phyloP scores from a whole-genome alignment of 2,888 invertebrate genomes.

The Melikaiella ostensackeni region DNA sequence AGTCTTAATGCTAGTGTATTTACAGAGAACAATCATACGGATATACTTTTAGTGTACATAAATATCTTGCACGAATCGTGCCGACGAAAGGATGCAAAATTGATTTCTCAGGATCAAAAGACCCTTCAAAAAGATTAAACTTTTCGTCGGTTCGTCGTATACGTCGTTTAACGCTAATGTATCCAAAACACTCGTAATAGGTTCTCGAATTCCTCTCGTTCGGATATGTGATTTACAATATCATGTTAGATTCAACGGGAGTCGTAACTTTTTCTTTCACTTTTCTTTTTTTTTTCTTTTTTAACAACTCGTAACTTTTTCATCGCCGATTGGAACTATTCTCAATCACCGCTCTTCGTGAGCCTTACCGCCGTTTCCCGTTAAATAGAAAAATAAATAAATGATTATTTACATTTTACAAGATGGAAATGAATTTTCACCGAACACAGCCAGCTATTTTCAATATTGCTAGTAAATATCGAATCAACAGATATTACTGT shows the following conservation, averaged over 20 bases:
- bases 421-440: slow-evolving; percentile 62
- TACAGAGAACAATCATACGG: slow-evolving; percentile 68
- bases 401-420: slow-evolving; percentile 75
- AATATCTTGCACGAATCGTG: slow-evolving; percentile 55
- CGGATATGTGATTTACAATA: slow-evolving; percentile 59
- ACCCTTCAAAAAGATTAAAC: background rate
- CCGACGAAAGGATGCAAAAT: slow-evolving; percentile 36
- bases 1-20: slow-evolving; percentile 67
- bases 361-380: slow-evolving; percentile 42
- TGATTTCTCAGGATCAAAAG: slow-evolving; percentile 21
- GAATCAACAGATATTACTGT: slow-evolving; percentile 24
- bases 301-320: slow-evolving; percentile 3
- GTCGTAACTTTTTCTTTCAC: background rate
- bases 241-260: slow-evolving; percentile 62
- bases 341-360: background rate
- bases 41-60: slow-evolving; percentile 65
- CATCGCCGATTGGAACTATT: slow-evolving; percentile 7
- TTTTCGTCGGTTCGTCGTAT: slow-evolving; percentile 23
- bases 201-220: slow-evolving; percentile 49
- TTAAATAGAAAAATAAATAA: slow-evolving; percentile 74
- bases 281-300: background rate
- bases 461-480: slow-evolving; percentile 22
- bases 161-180: slow-evolving; percentile 22
- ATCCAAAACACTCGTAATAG: slow-evolving; percentile 7
- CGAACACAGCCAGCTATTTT: slow-evolving; percentile 27